These are phyloP conservation scores for Crocidura indochinensis DNA, from an alignment of 2,797 vertebrate genomes.

Conservation along the genomic window DNA sequence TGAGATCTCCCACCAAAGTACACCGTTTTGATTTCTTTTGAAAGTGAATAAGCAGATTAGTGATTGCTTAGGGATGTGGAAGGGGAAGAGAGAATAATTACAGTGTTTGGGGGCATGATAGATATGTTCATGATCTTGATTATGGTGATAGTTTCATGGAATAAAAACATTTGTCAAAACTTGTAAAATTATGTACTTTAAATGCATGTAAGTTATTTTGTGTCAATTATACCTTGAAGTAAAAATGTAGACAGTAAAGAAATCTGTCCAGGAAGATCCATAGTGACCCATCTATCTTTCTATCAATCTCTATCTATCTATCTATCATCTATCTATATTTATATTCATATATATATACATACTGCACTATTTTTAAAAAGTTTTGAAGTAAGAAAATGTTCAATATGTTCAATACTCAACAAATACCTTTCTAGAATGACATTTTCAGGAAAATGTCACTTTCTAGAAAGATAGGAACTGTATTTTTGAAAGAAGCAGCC, in stretches of 20 bases:
- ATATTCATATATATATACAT: not conserved
- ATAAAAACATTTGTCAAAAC: not conserved
- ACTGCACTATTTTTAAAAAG: slow-evolving; percentile 73
- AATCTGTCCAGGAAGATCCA: slow-evolving; percentile 61
- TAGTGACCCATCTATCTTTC: no score
- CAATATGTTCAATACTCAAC: slow-evolving; percentile 61
- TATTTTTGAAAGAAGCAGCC: slow-evolving; percentile 82
- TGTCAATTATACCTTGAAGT: not conserved
- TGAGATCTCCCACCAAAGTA: not conserved
- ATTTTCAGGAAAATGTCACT: slow-evolving; percentile 87
- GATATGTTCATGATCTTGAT: not conserved
- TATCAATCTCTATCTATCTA: no score
- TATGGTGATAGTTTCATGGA: not conserved
- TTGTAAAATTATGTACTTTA: not conserved
- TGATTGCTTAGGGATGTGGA: not conserved
- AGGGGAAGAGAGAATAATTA: not conserved
- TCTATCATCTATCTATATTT: no score
- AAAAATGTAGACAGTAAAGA: not conserved
- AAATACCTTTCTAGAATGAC: slow-evolving; percentile 75
- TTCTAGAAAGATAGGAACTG: slow-evolving; percentile 82
- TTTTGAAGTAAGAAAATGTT: slow-evolving; percentile 79
- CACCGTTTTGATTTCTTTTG: no score
- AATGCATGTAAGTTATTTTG: not conserved
- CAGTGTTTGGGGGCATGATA: not conserved
- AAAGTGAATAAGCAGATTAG: not conserved